These are phyloP conservation scores for Neotoxoptera formosana DNA, from an alignment of 1,140 invertebrate genomes.

Conservation along the genomic window DNA sequence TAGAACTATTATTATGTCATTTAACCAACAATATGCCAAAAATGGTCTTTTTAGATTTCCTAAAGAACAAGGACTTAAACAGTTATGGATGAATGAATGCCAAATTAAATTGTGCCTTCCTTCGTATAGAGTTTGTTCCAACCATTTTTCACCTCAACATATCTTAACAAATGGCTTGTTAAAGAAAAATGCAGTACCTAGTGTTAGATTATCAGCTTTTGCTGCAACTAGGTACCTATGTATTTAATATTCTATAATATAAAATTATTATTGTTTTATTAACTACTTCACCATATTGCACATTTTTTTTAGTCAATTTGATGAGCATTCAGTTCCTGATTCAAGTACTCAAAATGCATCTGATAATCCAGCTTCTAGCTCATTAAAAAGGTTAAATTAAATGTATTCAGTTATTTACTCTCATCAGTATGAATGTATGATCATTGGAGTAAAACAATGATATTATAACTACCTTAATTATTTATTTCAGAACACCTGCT, in stretches of 20 bases:
- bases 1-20: background rate
- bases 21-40: background rate
- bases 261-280: background rate
- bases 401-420: too few species aligned
- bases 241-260: background rate
- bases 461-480: too few species aligned
- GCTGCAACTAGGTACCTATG: background rate
- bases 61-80: background rate
- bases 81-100: background rate
- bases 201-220: background rate
- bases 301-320: background rate
- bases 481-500: background rate
- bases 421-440: too few species aligned
- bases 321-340: background rate
- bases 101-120: background rate
- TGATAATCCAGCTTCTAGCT: background rate
- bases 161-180: background rate
- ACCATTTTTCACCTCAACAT: background rate
- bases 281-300: too few species aligned
- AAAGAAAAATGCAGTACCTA: background rate
- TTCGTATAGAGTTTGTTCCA: background rate
- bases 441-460: too few species aligned
- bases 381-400: background rate
- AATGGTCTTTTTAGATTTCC: background rate
- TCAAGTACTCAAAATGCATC: background rate